These are phyloP conservation scores for Coccyzus lansbergi DNA, from an alignment of 2,797 vertebrate species.

Conservation along the genomic window DNA sequence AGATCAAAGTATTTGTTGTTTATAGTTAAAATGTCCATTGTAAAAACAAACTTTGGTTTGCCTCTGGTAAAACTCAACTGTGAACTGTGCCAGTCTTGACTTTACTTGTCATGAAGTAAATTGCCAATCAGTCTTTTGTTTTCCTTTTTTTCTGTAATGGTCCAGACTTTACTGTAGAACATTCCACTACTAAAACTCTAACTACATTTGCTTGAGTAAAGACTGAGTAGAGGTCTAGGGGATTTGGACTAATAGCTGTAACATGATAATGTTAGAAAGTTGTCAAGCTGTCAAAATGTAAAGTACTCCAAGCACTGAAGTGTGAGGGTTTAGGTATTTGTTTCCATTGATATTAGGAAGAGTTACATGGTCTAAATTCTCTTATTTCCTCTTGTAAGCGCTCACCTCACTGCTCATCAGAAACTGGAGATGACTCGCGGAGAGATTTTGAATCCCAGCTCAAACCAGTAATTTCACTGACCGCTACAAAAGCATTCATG, in stretches of 20 bases:
- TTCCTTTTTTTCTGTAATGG: not conserved
- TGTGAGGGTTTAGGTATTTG: not conserved
- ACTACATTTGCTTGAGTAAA: not conserved
- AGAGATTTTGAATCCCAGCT: not conserved
- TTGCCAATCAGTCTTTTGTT: not conserved
- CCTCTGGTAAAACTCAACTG: not conserved
- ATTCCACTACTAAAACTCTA: not conserved
- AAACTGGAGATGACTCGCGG: not conserved
- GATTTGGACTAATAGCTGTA: constrained; percentile 29
- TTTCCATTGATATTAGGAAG: constrained; percentile 25
- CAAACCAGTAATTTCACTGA: not conserved
- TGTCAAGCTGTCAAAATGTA: constrained; percentile 40
- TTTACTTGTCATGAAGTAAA: not conserved
- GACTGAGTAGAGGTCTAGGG: not conserved
- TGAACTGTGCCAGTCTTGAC: not conserved
- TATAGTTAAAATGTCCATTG: not conserved
- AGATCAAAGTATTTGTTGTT: not conserved
- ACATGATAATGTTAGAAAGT: constrained; percentile 36
- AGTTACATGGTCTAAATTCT: not conserved
- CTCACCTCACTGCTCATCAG: not conserved
- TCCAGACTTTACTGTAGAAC: not conserved
- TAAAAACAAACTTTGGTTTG: not conserved
- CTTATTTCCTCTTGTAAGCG: not conserved
- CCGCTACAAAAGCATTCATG: not conserved
- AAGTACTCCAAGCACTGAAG: constrained; percentile 28